Evolutionary conservation across 2,113 vertebrate genomes (phyloP).

Genomic region (Pogona vitticeps): DNA sequence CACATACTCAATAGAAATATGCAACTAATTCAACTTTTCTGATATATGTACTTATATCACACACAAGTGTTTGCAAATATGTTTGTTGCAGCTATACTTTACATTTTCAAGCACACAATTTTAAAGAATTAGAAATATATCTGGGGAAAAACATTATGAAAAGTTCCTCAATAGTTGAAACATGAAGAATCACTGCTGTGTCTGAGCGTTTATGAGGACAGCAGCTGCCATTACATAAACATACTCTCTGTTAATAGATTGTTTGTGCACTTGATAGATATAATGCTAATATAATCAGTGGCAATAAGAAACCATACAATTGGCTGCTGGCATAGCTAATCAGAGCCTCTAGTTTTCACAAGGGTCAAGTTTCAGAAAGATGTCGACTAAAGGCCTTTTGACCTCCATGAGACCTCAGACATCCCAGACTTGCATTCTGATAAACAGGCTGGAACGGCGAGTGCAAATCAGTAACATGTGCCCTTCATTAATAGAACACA

Average conservation of each 20-base stretch:
- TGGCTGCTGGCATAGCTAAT: conserved; percentile 70
- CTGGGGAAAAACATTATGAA: neutral
- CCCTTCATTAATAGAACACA: conserved; percentile 75
- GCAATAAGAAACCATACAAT: conserved; percentile 63
- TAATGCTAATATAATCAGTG: conserved; percentile 79
- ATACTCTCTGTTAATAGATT: conserved; percentile 77
- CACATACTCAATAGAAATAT: neutral
- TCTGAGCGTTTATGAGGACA: conserved; percentile 56
- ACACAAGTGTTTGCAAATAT: neutral
- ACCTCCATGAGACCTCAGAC: conserved; percentile 76
- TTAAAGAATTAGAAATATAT: neutral
- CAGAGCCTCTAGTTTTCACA: conserved; percentile 71
- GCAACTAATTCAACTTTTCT: neutral
- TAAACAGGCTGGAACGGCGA: conserved; percentile 70
- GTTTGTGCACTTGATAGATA: conserved; percentile 78
- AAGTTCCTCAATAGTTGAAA: conserved; percentile 5
- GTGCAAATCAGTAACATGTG: conserved; percentile 85
- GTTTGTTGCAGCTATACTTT: neutral
- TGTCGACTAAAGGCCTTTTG: conserved; percentile 76
- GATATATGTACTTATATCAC: neutral
- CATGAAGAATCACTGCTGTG: conserved; percentile 43
- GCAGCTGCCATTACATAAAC: conserved; percentile 64
- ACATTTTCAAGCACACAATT: neutral
- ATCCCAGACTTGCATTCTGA: conserved; percentile 68
- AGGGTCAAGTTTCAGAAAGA: conserved; percentile 78